A percentile compares a stretch with the other conserved stretches of the same genome.
These are phyloP conservation scores for Ferrisia virgata DNA, from an alignment of 2,888 invertebrate species.

Conservation along the genomic window DNA sequence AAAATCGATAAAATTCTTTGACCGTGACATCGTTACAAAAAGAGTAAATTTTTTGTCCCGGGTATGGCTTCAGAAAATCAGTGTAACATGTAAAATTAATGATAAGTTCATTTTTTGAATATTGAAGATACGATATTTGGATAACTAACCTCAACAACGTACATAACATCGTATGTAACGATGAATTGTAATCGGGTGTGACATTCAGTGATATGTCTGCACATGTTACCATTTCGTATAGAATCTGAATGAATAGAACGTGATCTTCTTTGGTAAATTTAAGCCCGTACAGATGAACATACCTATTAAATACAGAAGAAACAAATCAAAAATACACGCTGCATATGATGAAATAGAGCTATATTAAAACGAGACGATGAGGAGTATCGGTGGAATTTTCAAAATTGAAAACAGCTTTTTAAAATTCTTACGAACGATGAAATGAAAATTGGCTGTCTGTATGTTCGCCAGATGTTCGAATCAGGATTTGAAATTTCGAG, in stretches of 20 bases:
- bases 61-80: neutral
- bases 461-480: neutral
- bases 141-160: neutral
- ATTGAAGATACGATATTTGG: no score
- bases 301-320: slow-evolving; percentile 61
- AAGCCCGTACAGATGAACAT: slow-evolving; percentile 76
- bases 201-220: slow-evolving; percentile 57
- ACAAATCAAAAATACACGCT: neutral
- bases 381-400: neutral
- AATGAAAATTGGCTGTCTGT: neutral
- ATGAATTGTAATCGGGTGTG: slow-evolving; percentile 1
- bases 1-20: neutral
- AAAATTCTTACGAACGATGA: neutral
- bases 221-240: slow-evolving; percentile 72
- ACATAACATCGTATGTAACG: neutral
- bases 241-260: slow-evolving; percentile 72
- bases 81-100: neutral
- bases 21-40: neutral
- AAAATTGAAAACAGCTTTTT: neutral
- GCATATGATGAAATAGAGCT: neutral
- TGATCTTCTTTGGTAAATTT: slow-evolving; percentile 91
- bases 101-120: neutral
- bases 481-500: neutral
- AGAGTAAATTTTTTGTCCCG: neutral
- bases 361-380: neutral